These are phyloP conservation scores for Pollicipes pollicipes DNA, from an alignment of 1,140 invertebrate genomes.

Conservation along the genomic window DNA sequence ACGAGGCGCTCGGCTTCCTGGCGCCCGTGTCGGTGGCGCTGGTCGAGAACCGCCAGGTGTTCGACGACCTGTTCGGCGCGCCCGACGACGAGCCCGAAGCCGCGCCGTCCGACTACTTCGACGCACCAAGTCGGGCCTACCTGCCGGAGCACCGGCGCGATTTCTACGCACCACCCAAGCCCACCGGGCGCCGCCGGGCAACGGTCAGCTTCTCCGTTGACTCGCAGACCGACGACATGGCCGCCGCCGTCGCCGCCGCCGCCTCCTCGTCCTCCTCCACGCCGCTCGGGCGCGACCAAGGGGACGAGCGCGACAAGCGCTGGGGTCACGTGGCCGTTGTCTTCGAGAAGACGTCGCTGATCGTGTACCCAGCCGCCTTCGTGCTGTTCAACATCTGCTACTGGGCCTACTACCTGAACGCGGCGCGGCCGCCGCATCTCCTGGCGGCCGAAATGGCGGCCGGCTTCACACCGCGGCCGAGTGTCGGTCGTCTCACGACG, in stretches of 20 bases:
- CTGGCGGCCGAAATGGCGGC: neutral
- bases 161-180: neutral
- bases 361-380: slow-evolving; percentile 7
- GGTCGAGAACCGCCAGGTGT: neutral
- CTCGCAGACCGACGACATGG: neutral
- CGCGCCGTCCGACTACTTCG: neutral
- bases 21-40: neutral
- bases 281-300: neutral
- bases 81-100: neutral
- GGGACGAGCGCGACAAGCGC: too few relatives aligned
- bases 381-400: slow-evolving; percentile 6
- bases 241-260: too few relatives aligned
- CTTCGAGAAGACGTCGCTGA: neutral
- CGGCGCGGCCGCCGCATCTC: too few relatives aligned
- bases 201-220: neutral
- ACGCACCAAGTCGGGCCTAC: neutral
- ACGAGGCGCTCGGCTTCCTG: slow-evolving; percentile 24
- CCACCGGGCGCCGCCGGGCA: too few relatives aligned
- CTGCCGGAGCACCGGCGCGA: neutral
- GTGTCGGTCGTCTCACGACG: too few relatives aligned
- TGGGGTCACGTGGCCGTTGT: neutral
- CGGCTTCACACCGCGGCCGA: neutral
- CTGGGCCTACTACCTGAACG: slow-evolving; percentile 4
- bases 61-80: neutral
- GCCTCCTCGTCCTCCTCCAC: too few relatives aligned